Conservation (phyloP, 1,140 invertebrate genomes). For the Drosophila ficusphila region DNA sequence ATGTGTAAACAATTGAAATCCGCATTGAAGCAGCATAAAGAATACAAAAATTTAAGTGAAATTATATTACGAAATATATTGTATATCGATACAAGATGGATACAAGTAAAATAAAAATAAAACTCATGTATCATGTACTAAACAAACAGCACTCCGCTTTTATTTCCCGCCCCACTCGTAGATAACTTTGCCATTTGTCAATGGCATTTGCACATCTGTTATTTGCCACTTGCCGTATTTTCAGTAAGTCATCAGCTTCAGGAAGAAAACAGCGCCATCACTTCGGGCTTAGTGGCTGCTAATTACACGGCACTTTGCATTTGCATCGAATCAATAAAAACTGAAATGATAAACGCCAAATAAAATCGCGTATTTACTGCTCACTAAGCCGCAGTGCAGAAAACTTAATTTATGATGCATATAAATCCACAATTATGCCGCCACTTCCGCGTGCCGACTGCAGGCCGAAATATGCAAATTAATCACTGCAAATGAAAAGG, state of each 20-base stretch:
- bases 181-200: constrained; percentile 18
- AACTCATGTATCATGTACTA: constrained; percentile 83
- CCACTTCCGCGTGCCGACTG: constrained; percentile 63
- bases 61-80: constrained; percentile 83
- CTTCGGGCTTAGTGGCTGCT: constrained; percentile 52
- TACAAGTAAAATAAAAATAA: constrained; percentile 81
- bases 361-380: constrained; percentile 74
- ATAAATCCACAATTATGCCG: constrained; percentile 67
- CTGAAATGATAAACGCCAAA: constrained; percentile 71
- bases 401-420: constrained; percentile 68
- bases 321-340: constrained; percentile 64
- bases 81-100: constrained; percentile 80
- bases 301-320: constrained; percentile 51
- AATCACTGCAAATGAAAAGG: constrained; percentile 66
- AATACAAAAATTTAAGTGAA: constrained; percentile 67
- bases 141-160: constrained; percentile 49
- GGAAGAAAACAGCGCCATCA: constrained; percentile 49
- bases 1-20: constrained; percentile 45
- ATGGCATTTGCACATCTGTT: constrained; percentile 18
- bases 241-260: constrained; percentile 44
- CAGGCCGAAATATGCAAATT: constrained; percentile 58
- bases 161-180: constrained; percentile 18
- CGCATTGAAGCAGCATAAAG: constrained; percentile 33
- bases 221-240: too few relatives aligned
- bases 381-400: constrained; percentile 54